phyloP scores from a whole-genome alignment of 2,113 vertebrate species.

The Platysternon megacephalum region DNA sequence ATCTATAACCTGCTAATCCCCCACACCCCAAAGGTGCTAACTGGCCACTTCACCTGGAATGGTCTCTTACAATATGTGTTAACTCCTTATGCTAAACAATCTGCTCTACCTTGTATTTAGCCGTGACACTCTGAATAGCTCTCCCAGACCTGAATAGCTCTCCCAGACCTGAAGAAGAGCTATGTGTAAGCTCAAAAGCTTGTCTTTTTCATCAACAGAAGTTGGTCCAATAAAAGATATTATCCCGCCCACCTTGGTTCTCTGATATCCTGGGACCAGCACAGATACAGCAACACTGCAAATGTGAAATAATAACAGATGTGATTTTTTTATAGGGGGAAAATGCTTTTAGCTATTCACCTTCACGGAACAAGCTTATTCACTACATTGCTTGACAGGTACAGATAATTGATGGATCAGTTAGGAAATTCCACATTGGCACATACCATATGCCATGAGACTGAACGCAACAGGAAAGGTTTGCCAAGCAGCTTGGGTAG shows the following conservation, averaged over 20 bases:
- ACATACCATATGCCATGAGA: slow-evolving; percentile 38
- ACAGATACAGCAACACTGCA: neutral
- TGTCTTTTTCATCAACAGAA: neutral
- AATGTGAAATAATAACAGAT: slow-evolving; percentile 15
- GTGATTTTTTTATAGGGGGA: neutral
- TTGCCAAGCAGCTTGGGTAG: neutral
- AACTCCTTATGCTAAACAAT: neutral
- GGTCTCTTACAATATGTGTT: neutral
- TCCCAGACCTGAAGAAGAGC: neutral
- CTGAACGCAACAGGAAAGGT: neutral
- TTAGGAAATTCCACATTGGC: slow-evolving; percentile 22
- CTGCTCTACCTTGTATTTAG: neutral
- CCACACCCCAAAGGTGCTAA: neutral
- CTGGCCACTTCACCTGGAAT: neutral
- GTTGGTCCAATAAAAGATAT: neutral
- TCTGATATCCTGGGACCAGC: neutral
- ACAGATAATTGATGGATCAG: slow-evolving; percentile 42
- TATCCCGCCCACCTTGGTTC: neutral
- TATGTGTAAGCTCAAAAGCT: neutral
- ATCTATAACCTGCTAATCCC: neutral
- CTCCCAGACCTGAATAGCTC: neutral
- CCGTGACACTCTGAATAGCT: neutral
- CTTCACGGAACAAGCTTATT: slow-evolving; percentile 1
- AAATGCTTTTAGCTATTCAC: slow-evolving; percentile 19
- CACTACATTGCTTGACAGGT: slow-evolving; percentile 26